Evolutionary conservation across 2,888 invertebrate genomes (phyloP).

Genomic region (Cephus pygmeus): DNA sequence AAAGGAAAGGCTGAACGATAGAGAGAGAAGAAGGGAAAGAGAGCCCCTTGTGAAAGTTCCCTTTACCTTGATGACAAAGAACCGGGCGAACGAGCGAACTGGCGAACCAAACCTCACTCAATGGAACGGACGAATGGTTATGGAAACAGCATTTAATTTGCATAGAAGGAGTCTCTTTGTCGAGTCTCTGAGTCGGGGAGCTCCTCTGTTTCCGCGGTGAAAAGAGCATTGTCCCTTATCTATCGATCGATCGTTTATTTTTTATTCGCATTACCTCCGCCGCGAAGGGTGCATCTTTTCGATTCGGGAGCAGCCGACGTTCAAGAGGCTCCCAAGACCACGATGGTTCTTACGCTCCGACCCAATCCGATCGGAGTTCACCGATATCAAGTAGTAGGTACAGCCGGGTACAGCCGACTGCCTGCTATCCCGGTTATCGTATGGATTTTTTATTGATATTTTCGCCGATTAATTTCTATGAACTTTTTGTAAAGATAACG

Average conservation of each 20-base stretch:
- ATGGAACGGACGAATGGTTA: slow-evolving; percentile 66
- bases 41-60: slow-evolving; percentile 60
- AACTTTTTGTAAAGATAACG: not conserved
- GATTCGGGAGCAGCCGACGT: slow-evolving; percentile 38
- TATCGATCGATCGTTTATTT: slow-evolving; percentile 64
- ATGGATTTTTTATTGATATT: not conserved
- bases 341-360: not conserved
- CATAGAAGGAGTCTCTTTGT: slow-evolving; percentile 66
- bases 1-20: slow-evolving; percentile 10
- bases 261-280: slow-evolving; percentile 62
- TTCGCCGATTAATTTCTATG: not conserved
- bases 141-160: slow-evolving; percentile 67
- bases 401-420: not conserved
- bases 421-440: not conserved
- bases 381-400: not conserved
- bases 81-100: slow-evolving; percentile 44
- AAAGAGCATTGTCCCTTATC: slow-evolving; percentile 66
- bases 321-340: not conserved
- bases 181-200: slow-evolving; percentile 34
- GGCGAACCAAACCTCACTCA: slow-evolving; percentile 62
- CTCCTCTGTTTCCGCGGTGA: slow-evolving; percentile 49
- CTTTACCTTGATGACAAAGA: slow-evolving; percentile 66
- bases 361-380: not conserved
- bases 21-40: slow-evolving; percentile 28
- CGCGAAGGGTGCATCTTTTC: slow-evolving; percentile 60